A percentile compares a stretch with the other conserved stretches of the same genome.
phyloP scores from a whole-genome alignment of 2,888 invertebrate genomes.

The Latheticus oryzae region DNA sequence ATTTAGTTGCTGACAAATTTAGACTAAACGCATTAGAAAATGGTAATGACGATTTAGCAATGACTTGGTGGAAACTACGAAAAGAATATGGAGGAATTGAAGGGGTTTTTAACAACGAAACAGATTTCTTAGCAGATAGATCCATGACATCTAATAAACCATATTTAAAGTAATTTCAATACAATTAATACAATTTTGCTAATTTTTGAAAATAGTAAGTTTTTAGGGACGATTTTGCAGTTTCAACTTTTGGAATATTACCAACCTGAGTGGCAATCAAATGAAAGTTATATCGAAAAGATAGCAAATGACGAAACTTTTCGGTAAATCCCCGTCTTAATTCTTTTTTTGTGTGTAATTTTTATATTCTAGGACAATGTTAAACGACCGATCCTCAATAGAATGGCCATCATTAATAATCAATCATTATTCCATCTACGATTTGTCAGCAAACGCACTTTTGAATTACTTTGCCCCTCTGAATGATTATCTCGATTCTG shows the following conservation, averaged over 20 bases:
- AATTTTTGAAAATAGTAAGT: conserved; percentile 64
- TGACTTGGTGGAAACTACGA: conserved; percentile 68
- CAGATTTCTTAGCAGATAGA: conserved; percentile 68
- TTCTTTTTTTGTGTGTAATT: no score
- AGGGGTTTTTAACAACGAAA: conserved; percentile 65
- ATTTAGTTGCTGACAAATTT: conserved; percentile 70
- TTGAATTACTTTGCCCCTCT: conserved; percentile 70
- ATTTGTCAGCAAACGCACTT: conserved; percentile 67
- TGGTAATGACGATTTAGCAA: conserved; percentile 52
- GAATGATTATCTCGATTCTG: conserved; percentile 69
- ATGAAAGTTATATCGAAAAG: conserved; percentile 38
- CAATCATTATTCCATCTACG: conserved; percentile 66
- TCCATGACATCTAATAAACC: conserved; percentile 69
- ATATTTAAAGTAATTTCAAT: conserved; percentile 66
- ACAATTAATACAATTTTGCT: conserved; percentile 21
- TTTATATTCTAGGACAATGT: conserved; percentile 43
- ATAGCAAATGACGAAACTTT: conserved; percentile 52
- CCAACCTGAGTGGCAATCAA: conserved; percentile 25
- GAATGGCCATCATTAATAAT: conserved; percentile 68
- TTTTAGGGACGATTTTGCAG: conserved; percentile 69
- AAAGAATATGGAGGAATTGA: conserved; percentile 60
- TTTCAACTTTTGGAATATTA: conserved; percentile 69
- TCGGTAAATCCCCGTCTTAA: conserved; percentile 40
- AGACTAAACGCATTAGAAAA: conserved; percentile 63
- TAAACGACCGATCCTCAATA: conserved; percentile 63